These are phyloP conservation scores for Platygyra sinensis DNA, from an alignment of 64 coral and sea anemone species.

Conservation along the genomic window DNA sequence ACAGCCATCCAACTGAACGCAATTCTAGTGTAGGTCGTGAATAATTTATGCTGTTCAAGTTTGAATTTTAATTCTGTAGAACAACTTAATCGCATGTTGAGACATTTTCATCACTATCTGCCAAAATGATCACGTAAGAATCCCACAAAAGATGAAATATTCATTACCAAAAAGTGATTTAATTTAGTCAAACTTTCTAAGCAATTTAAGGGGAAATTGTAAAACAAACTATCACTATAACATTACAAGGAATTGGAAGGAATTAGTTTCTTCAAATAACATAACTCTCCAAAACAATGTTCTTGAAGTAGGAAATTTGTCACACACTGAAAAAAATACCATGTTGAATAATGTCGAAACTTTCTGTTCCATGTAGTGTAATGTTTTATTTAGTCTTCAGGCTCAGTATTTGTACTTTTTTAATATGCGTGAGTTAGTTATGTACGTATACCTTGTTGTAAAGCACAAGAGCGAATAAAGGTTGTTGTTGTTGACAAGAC, in stretches of 20 bases:
- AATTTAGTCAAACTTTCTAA: not conserved
- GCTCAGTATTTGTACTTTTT: too few relatives aligned
- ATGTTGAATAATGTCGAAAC: too few relatives aligned
- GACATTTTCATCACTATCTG: slow-evolving; percentile 14
- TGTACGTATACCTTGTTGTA: too few relatives aligned
- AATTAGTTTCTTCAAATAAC: too few relatives aligned
- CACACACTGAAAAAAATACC: not conserved
- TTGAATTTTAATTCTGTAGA: slow-evolving; percentile 21
- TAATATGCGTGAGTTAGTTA: too few relatives aligned
- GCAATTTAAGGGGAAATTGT: too few relatives aligned
- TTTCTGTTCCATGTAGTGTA: too few relatives aligned
- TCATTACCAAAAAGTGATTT: slow-evolving; percentile 6
- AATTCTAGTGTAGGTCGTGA: not conserved
- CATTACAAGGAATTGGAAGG: too few relatives aligned
- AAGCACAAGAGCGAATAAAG: not conserved
- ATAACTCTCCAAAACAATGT: too few relatives aligned
- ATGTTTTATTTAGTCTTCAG: too few relatives aligned
- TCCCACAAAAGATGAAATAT: slow-evolving; percentile 31
- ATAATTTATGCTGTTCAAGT: slow-evolving; percentile 21
- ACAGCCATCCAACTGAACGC: not conserved
- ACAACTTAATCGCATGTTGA: not conserved
- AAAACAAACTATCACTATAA: too few relatives aligned
- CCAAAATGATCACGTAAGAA: slow-evolving; percentile 20
- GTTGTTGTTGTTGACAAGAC: not conserved
- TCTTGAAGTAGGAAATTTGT: not conserved